Base-by-base conservation (phyloP, 2,113 vertebrate species). In the Lathamus discolor region DNA sequence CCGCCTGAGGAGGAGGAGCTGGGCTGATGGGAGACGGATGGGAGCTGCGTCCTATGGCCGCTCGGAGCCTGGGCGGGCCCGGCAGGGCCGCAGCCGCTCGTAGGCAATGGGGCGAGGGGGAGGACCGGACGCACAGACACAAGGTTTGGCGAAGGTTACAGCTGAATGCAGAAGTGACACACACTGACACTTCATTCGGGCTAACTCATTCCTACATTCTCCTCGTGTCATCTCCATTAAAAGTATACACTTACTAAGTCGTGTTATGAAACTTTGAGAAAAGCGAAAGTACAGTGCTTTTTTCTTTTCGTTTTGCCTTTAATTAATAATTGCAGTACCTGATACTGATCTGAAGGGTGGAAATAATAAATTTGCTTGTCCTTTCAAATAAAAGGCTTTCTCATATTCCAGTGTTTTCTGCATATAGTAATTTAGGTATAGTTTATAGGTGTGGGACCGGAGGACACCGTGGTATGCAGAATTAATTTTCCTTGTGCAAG, bases 91-190 rank as follows among this genome's bases (percentile, higher is more conserved):
- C 86, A 69, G 95, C 96, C 94, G 29, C 66, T 83, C 44, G 72
- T 6, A 55, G 92, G 91, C 95, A 24, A n/a, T 31, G 95, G 83
- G 83, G 92, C 77, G 35, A 52, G 82, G 69, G 77, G 48, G 25
- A 39, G 51, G 64, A 31, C 57, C 20, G 57, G 57, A 59, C 57
- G 9, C 57, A 1, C 57, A 59, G 57, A 35, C 33, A 59, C 97
- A 74, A 94, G 97, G 97, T 94, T 94, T 83, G 92, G 94, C 95
- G 96, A 95, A 97, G 97, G 98, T 96, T 92, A 94, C 88, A 48
- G 93, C 92, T 77, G 95, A 90, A 74, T 86, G 94, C 96, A 83
- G 96, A 86, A 95, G 93, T 95, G 88, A 63, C 94, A 95, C 64
- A 3, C 55, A 27, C 83, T 93, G 95, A 24, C 63, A 23, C 88